Evolutionary conservation across 2,797 vertebrate species (phyloP), one percentile per base, ranked within the genome.

Genomic region (Chelon labrosus): DNA sequence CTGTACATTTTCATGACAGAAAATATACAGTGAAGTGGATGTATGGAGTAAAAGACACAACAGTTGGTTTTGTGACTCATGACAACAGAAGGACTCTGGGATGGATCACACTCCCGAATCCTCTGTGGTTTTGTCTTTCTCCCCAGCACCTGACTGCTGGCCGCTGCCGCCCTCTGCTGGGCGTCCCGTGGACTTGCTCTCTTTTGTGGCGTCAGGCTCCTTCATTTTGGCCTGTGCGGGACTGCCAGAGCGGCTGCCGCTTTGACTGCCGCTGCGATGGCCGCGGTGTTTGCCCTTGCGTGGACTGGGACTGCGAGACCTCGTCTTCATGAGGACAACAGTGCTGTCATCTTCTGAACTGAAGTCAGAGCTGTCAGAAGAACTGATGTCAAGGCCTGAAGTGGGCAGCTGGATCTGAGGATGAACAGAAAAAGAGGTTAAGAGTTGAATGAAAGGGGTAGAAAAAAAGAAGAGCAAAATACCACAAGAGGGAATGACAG

Each of bases 331-430:
- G 38, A 95, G 92, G 63, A 95, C 96, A 39, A 96, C 91, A 0
- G 96, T 97, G 91, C 96, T 96, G 93, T 98, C 96, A 2, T 99
- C 97, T 51, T 98, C 97, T 0, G 97, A 99, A 83, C 96, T 97
- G 90, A 94, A 91, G 71, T 95, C 94, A 0, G 97, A 98, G 89
- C 96, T 99, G 93, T 98, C 97, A 0, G 96, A 95, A 51, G 95
- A 93, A 79, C 96, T 98, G 84, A 86, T 92, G 67, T 90, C 82
- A 2, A 85, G 83, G 27, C 93, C 95, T 0, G 91, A 91, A 46
- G 95, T 92, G 70, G 97, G 97, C 84, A 99, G 92, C 55, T 94
- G 96, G 85, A 99, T 99, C 98, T 99, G 85, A 14, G 11, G 53
- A 67, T 6, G 22, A 54, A 72, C 16, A 31, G 13, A 67, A 55